These are phyloP conservation scores for Agriopis aurantiaria DNA, from an alignment of 2,888 invertebrate genomes.

Conservation along the genomic window DNA sequence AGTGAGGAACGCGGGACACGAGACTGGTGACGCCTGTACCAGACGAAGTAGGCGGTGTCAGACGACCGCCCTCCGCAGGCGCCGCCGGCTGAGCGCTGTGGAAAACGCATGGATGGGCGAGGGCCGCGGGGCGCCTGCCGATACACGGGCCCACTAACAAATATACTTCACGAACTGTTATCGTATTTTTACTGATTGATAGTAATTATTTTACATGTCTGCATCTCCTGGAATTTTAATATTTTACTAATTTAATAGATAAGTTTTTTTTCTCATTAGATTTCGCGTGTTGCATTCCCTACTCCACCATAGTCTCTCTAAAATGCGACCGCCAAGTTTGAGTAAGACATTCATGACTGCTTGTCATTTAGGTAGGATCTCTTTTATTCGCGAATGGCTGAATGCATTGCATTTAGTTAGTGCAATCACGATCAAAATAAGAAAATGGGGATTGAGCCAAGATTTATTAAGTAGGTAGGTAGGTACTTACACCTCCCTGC, in stretches of 20 bases:
- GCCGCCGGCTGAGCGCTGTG: constrained; percentile 74
- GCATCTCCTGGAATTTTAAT: background rate
- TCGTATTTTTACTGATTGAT: constrained; percentile 70
- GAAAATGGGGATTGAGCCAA: too few relatives aligned
- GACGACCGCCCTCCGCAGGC: constrained; percentile 84
- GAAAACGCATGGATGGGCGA: constrained; percentile 79
- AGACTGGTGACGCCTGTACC: constrained; percentile 83
- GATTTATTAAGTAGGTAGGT: background rate
- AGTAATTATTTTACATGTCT: constrained; percentile 42
- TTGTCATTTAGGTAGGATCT: too few relatives aligned
- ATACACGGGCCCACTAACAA: constrained; percentile 79
- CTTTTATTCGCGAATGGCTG: too few relatives aligned
- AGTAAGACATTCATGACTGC: too few relatives aligned
- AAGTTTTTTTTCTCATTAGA: background rate
- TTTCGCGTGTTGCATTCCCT: background rate
- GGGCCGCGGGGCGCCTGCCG: constrained; percentile 72
- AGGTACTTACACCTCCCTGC: background rate
- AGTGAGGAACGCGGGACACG: constrained; percentile 80
- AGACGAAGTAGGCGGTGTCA: constrained; percentile 85
- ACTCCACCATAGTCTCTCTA: too few relatives aligned
- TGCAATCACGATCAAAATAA: too few relatives aligned
- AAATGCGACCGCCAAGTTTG: too few relatives aligned
- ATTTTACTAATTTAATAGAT: background rate
- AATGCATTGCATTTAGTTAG: too few relatives aligned
- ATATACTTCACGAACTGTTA: constrained; percentile 82